Conservation (phyloP, 2,113 vertebrate genomes). For the Strix uralensis region DNA sequence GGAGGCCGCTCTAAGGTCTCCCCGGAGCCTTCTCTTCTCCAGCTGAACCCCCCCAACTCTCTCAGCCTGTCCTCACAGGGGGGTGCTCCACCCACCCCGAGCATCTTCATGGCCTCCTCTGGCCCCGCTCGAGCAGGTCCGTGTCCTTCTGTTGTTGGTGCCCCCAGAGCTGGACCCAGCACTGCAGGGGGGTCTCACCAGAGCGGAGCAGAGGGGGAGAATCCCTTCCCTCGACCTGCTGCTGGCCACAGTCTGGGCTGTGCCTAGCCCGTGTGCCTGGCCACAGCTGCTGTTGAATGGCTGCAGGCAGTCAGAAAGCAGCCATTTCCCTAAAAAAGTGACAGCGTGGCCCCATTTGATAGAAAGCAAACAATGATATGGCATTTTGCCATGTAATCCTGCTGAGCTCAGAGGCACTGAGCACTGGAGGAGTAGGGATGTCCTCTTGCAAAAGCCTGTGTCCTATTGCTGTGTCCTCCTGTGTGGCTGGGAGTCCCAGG, state of each 20-base stretch:
- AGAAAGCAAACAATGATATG: neutral
- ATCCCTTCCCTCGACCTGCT: neutral
- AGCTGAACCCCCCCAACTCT: too few species aligned
- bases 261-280: neutral
- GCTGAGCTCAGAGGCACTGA: accelerated
- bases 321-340: neutral
- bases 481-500: neutral
- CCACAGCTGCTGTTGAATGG: accelerated
- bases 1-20: too few species aligned
- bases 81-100: neutral
- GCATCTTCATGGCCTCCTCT: neutral
- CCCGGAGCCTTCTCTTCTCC: too few species aligned
- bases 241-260: neutral
- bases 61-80: neutral
- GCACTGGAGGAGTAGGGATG: neutral
- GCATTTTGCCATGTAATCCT: accelerated
- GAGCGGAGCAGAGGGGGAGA: neutral
- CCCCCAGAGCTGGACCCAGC: neutral
- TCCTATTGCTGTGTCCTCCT: neutral
- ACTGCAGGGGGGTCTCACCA: neutral
- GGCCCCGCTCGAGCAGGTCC: neutral
- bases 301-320: neutral
- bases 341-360: neutral
- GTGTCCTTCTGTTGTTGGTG: accelerated
- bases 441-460: neutral